Conservation (phyloP, 2,797 vertebrate species). For the Carapus acus region DNA sequence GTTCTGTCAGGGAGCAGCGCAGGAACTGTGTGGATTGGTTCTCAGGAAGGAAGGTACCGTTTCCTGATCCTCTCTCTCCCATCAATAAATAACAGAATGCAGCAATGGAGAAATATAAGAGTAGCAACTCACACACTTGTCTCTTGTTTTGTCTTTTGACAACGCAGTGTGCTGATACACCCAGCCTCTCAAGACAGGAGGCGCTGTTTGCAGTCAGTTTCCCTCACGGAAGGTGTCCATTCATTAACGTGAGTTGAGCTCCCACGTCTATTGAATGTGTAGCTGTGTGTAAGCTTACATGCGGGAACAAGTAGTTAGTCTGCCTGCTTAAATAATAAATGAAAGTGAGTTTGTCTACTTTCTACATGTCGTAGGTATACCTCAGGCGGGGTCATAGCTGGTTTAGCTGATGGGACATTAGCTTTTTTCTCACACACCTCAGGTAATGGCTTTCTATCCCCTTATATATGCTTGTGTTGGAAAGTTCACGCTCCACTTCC, state of each 20-base stretch:
- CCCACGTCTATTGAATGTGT: slow-evolving; percentile 4
- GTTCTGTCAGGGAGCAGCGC: slow-evolving; percentile 60
- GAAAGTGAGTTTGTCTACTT: too few relatives aligned
- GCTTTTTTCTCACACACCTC: slow-evolving; percentile 73
- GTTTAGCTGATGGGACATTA: slow-evolving; percentile 77
- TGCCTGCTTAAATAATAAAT: neutral
- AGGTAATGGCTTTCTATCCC: slow-evolving; percentile 54
- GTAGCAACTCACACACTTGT: neutral
- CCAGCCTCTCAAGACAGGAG: slow-evolving; percentile 64
- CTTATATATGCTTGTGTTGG: neutral
- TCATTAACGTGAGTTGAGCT: slow-evolving; percentile 73
- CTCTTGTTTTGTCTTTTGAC: neutral
- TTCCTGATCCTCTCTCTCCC: slow-evolving; percentile 31
- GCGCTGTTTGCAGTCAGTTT: slow-evolving; percentile 70
- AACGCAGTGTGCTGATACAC: slow-evolving; percentile 72
- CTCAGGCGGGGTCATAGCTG: slow-evolving; percentile 71
- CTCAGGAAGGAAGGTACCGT: slow-evolving; percentile 81
- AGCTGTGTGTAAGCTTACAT: neutral
- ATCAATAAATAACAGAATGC: slow-evolving; percentile 6
- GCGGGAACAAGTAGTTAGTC: neutral
- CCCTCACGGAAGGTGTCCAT: slow-evolving; percentile 75
- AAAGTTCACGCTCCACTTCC: neutral
- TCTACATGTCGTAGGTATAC: slow-evolving; percentile 59
- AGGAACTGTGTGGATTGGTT: slow-evolving; percentile 83
- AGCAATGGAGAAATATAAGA: slow-evolving; percentile 4